phyloP scores from a whole-genome alignment of 2,113 vertebrate species.

The Anarhynchus alexandrinus region DNA sequence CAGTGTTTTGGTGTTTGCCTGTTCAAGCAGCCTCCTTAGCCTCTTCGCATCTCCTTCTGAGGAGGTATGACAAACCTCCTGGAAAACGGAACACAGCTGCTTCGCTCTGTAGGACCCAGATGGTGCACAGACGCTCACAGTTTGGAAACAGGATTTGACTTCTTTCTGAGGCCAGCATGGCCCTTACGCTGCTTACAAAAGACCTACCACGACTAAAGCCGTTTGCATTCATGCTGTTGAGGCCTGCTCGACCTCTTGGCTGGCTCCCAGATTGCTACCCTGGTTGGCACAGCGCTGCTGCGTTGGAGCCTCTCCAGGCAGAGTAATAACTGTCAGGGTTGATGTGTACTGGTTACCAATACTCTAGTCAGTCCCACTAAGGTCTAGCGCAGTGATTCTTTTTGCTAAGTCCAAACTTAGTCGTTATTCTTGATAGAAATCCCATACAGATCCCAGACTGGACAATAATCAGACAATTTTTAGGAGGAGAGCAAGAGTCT shows the following conservation, averaged over 20 bases:
- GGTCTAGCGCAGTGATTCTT: neutral
- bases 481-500: neutral
- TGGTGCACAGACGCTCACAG: conserved; percentile 32
- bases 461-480: neutral
- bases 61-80: neutral
- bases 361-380: neutral
- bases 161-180: neutral
- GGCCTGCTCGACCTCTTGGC: neutral
- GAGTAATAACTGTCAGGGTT: neutral
- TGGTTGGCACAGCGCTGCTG: neutral
- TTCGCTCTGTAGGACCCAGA: neutral
- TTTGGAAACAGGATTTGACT: conserved; percentile 9
- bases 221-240: neutral
- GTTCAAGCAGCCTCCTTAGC: neutral
- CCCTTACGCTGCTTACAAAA: neutral
- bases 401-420: neutral
- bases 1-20: neutral
- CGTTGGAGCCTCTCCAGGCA: neutral
- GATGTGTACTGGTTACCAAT: neutral
- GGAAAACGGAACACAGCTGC: neutral
- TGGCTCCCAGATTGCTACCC: neutral
- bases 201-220: neutral
- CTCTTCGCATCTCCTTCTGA: neutral
- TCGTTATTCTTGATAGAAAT: neutral
- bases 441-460: neutral